Base-by-base conservation (phyloP, 2,113 vertebrate species). In the Zosterops japonicus region DNA sequence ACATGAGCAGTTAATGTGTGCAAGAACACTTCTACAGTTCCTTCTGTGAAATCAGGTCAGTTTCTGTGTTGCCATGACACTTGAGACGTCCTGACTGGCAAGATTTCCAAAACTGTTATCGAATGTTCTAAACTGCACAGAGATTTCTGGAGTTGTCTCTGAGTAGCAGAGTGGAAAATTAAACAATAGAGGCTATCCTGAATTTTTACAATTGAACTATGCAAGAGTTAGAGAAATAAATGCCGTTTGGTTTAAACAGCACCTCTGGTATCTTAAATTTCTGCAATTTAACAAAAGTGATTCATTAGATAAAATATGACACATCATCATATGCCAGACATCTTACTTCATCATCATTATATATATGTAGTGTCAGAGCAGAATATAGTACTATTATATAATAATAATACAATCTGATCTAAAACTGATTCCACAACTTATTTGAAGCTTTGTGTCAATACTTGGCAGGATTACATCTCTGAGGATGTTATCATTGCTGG, bases 111-210 rank as follows among this genome's bases (percentile, higher is more conserved):
- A 91, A 56, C 24, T 71, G 7, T 33, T 88, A 55, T 35, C 77
- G 55, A 69, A 36, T 52, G 18, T 55, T 77, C 77, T 70, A 41
- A 93, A 86, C 11, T 29, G 67, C 31, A 57, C 25, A 71, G 56
- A 65, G 61, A 67, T 82, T 70, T 93, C 35, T 89, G 60, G 24
- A 89, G 15, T 14, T 78, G 15, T 25, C 18, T 82, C 47, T 68
- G 59, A 80, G 70, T 83, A 93, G 80, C 8, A 80, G 47, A 87
- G 63, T 24, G 92, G 68, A 92, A 94, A 88, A 89, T 83, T 69
- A 67, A 90, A 50, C 10, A 61, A 53, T 49, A 71, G 19, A 79
- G 28, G 4, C 22, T 28, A 60, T 8, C 7, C 20, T 20, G 49
- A 70, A 10, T 47, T 83, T 89, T 86, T 35, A 19, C 11, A 31